These are phyloP conservation scores for Pangasius mekongensis DNA, from an alignment of 2,797 vertebrate genomes.

Conservation along the genomic window DNA sequence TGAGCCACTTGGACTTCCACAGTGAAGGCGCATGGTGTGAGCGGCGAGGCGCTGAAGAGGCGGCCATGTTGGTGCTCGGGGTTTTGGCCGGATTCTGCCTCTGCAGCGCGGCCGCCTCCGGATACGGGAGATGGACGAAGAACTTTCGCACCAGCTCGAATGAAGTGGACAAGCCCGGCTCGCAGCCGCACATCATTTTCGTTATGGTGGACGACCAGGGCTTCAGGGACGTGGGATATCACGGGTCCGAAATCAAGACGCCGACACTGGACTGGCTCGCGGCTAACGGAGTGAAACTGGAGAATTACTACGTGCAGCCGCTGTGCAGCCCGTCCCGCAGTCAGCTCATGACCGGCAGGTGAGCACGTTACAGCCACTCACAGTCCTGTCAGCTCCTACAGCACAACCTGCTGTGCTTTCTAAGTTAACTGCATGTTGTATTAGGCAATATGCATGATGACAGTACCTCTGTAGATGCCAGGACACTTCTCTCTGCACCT, in stretches of 20 bases:
- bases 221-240: constrained; percentile 94
- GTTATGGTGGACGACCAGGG: constrained; percentile 98
- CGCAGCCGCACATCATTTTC: constrained; percentile 92
- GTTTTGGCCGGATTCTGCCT: constrained; percentile 69
- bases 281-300: constrained; percentile 91
- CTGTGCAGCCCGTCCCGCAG: constrained; percentile 96
- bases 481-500: not conserved
- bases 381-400: not conserved
- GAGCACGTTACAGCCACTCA: constrained; percentile 54
- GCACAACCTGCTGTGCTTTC: not conserved
- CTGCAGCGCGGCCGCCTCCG: constrained; percentile 75
- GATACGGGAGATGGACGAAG: constrained; percentile 79
- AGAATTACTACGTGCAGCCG: constrained; percentile 98
- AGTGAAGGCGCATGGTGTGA: constrained; percentile 10
- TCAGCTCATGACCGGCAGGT: constrained; percentile 97
- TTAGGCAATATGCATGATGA: not conserved
- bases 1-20: not conserved
- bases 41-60: constrained; percentile 24
- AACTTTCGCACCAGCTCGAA: constrained; percentile 52
- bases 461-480: too few species aligned
- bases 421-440: not conserved
- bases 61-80: constrained; percentile 73
- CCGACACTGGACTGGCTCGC: constrained; percentile 93
- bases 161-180: constrained; percentile 56
- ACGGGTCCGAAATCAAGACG: constrained; percentile 94